A percentile compares a stretch with the other conserved stretches of the same genome.
These are phyloP conservation scores for Calliphora vomitoria DNA, from an alignment of 2,888 invertebrate species.

Conservation along the genomic window DNA sequence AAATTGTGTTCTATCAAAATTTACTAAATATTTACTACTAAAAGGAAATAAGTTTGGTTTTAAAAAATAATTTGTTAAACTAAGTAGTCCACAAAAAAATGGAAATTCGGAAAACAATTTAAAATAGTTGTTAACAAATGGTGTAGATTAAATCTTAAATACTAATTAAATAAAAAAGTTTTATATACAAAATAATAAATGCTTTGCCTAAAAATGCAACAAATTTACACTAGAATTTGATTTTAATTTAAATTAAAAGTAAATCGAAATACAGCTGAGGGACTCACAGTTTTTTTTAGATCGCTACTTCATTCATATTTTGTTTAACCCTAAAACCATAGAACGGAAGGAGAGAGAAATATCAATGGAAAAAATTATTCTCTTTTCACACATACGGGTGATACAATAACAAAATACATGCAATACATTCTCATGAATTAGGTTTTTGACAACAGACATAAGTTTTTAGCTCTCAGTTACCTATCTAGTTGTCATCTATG, in stretches of 20 bases:
- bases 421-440: too few species aligned
- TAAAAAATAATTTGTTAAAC: not conserved
- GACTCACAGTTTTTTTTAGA: not conserved
- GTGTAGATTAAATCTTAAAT: not conserved
- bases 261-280: not conserved
- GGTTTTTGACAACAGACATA: too few species aligned
- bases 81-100: conserved; percentile 10
- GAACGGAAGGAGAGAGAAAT: too few species aligned
- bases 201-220: not conserved
- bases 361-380: too few species aligned
- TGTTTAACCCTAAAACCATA: too few species aligned
- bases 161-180: not conserved
- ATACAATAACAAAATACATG: too few species aligned
- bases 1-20: not conserved
- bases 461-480: too few species aligned
- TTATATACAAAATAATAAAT: conserved; percentile 25
- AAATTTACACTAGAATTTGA: not conserved
- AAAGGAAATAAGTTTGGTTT: not conserved
- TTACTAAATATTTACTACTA: not conserved
- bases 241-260: conserved; percentile 4
- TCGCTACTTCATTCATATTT: too few species aligned
- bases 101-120: not conserved
- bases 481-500: too few species aligned
- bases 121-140: conserved; percentile 3
- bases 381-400: too few species aligned